Evolutionary conservation across 2,113 vertebrate genomes (phyloP).

Genomic region (Mystacornis crossleyi): DNA sequence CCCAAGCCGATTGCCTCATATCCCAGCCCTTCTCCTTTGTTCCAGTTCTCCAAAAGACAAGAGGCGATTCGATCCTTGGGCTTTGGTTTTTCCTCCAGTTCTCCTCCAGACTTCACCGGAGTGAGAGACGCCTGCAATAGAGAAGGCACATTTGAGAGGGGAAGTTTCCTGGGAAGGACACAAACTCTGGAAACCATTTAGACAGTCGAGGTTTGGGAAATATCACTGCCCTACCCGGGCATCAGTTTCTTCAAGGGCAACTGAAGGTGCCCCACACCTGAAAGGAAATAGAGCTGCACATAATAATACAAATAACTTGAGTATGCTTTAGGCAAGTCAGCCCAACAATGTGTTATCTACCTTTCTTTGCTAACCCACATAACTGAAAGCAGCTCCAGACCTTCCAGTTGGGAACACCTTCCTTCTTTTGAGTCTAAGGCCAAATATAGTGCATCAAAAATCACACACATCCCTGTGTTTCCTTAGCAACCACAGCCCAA

Average conservation of each 20-base stretch:
- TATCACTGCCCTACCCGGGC: neutral
- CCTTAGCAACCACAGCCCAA: neutral
- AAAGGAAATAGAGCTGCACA: neutral
- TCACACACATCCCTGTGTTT: neutral
- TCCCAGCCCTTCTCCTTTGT: slow-evolving; percentile 93
- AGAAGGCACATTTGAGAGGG: neutral
- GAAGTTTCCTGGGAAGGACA: neutral
- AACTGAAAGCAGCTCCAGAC: neutral
- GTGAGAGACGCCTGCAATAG: slow-evolving; percentile 85
- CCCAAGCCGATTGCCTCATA: slow-evolving; percentile 93
- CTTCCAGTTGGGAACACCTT: neutral
- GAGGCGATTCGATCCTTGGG: slow-evolving; percentile 90
- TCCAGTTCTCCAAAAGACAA: slow-evolving; percentile 93
- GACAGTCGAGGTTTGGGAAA: neutral
- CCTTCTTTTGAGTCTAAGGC: neutral
- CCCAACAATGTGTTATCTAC: neutral
- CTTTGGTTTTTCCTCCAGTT: slow-evolving; percentile 91
- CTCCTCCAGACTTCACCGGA: slow-evolving; percentile 90
- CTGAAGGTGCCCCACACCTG: neutral
- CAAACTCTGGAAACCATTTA: neutral
- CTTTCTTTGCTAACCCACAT: neutral
- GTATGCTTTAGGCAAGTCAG: neutral
- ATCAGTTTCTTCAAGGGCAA: neutral
- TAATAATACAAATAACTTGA: neutral
- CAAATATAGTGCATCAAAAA: neutral